phyloP scores from a whole-genome alignment of 1,140 invertebrate genomes.

The Cydia strobilella region DNA sequence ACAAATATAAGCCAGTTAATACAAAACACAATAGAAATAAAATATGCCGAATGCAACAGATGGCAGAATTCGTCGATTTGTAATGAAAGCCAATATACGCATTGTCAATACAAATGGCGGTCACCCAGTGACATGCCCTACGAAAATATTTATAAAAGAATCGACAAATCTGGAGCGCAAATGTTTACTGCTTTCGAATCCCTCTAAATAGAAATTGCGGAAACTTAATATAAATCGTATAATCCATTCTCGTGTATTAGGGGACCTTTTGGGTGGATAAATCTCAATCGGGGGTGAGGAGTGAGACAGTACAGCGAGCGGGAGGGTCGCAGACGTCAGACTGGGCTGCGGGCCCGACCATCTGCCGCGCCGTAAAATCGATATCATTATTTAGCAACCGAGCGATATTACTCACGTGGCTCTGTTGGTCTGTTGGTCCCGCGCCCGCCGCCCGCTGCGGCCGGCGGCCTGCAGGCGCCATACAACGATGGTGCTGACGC shows the following conservation, averaged over 20 bases:
- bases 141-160: conserved; percentile 73
- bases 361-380: conserved; percentile 74
- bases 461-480: not conserved
- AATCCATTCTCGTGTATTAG: conserved; percentile 70
- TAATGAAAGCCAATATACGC: conserved; percentile 62
- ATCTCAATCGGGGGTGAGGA: conserved; percentile 73
- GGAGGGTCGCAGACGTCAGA: conserved; percentile 66
- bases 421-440: conserved; percentile 15
- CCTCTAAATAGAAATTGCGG: conserved; percentile 75
- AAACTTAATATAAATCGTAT: conserved; percentile 79
- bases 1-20: not conserved
- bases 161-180: conserved; percentile 56
- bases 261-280: conserved; percentile 72
- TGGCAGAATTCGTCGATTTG: conserved; percentile 52
- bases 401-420: conserved; percentile 47
- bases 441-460: not conserved
- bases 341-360: conserved; percentile 61
- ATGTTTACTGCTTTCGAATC: conserved; percentile 60
- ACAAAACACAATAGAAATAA: not conserved
- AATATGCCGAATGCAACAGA: conserved; percentile 56
- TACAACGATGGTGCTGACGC: conserved; percentile 29
- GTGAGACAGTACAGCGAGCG: conserved; percentile 58
- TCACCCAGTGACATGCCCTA: conserved; percentile 64
- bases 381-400: conserved; percentile 70
- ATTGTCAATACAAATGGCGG: conserved; percentile 72